Conservation (phyloP, 1,140 invertebrate species). For the Prorops nasuta region DNA sequence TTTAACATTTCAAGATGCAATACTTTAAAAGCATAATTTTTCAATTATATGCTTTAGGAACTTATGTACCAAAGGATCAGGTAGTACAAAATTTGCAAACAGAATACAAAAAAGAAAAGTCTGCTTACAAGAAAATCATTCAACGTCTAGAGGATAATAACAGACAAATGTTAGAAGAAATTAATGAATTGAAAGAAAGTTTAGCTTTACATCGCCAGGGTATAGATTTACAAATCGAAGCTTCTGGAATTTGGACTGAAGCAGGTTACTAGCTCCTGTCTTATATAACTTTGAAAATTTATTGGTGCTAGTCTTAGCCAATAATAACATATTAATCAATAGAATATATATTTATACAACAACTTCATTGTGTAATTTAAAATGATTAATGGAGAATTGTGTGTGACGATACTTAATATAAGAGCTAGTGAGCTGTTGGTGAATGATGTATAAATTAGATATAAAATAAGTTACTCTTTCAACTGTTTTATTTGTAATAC, state of each 20-base stretch:
- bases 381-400: no score
- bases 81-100: conserved; percentile 18
- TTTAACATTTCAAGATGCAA: not conserved
- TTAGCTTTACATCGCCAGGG: conserved; percentile 18
- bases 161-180: conserved; percentile 29
- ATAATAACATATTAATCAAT: no score
- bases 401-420: no score
- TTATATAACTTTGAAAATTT: no score
- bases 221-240: conserved; percentile 23
- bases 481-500: no score
- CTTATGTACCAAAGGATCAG: conserved; percentile 20
- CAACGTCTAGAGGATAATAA: conserved; percentile 34
- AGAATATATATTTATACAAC: no score
- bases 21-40: not conserved
- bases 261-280: no score
- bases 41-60: conserved; percentile 18
- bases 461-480: no score
- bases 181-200: conserved; percentile 25
- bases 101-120: conserved; percentile 24
- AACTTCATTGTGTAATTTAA: no score
- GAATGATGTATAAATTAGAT: no score
- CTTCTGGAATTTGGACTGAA: conserved; percentile 20
- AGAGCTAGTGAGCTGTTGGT: no score
- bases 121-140: conserved; percentile 29
- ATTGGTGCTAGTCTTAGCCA: no score